Conservation (phyloP, 2,888 invertebrate genomes). For the Nemapogon koenigi region DNA sequence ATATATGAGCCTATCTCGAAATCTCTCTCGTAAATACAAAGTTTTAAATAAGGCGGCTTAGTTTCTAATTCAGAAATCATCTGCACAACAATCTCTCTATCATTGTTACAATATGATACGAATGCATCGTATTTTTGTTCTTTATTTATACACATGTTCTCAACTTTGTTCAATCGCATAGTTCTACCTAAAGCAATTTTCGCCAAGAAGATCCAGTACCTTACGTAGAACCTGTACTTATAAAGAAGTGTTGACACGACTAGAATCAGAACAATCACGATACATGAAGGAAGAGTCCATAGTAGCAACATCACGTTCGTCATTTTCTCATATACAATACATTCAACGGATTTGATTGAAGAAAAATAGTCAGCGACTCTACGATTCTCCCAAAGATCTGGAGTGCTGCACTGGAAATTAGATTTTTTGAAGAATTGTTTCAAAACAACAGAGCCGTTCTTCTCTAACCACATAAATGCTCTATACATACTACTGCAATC, state of each 20-base stretch:
- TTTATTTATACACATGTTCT: conserved; percentile 22
- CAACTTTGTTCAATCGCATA: conserved; percentile 28
- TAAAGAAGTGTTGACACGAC: conserved; percentile 29
- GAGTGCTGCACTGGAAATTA: conserved; percentile 45
- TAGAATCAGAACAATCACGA: conserved; percentile 35
- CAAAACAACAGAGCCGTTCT: conserved; percentile 34
- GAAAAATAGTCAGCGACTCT: conserved; percentile 44
- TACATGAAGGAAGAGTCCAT: conserved; percentile 44
- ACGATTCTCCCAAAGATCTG: conserved; percentile 49
- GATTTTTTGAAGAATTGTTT: conserved; percentile 37
- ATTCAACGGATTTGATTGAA: conserved; percentile 41
- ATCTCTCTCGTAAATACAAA: conserved; percentile 75
- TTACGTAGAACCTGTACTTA: conserved; percentile 54
- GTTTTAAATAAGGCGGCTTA: conserved; percentile 61
- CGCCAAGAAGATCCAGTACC: conserved; percentile 63
- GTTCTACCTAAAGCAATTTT: conserved; percentile 55
- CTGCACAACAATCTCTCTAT: conserved; percentile 66
- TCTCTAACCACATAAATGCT: conserved; percentile 45
- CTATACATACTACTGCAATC: conserved; percentile 54
- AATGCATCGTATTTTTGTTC: conserved; percentile 65
- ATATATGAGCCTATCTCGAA: conserved; percentile 70
- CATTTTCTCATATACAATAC: conserved; percentile 43
- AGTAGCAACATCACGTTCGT: conserved; percentile 40
- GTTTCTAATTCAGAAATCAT: conserved; percentile 68
- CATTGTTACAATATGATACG: conserved; percentile 67